Base-by-base conservation (phyloP, 2,113 vertebrate species). In the Poeciliopsis prolifica region DNA sequence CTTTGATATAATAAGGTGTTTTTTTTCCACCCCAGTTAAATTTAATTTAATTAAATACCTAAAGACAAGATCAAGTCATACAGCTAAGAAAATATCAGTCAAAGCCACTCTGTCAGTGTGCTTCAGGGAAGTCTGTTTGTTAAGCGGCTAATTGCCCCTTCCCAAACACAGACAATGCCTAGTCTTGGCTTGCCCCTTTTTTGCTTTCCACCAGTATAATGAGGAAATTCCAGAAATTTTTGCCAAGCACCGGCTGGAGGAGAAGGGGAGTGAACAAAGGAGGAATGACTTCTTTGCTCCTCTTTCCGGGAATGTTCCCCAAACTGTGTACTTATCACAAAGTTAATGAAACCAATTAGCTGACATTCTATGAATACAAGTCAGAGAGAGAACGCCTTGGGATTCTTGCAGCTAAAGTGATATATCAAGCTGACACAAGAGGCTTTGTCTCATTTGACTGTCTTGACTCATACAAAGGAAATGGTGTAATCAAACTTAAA, bases 161-260 rank as follows among this genome's bases (percentile, higher is more conserved):
- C 69, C 42, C 29, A 24, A 73, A 19, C 35, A 69, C 61, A 70
- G 77, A 82, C 71, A 78, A 72, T 74, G 73, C 67, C 26, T 72
- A 79, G 72, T 79, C 76, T 80, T 76, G 78, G 44, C 40, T 64
- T n/a, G 78, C 72, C 79, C 79, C 83, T 28, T 72, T 70, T 29
- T 74, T 76, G 80, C 73, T 68, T 66, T 84, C 78, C 72, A 70
- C 66, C 78, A 82, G 78, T 65, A 77, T 80, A 85, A 86, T 84
- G 83, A 87, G 82, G 86, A 93, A 77, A 93, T 92, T 91, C 88
- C 89, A 88, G 70, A 71, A 85, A 94, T 90, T 91, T 83, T 90
- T 89, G 61, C 77, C 54, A 80, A 64, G 81, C 85, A 78, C 68
- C 68, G 48, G 37, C 73, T 33, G 29, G 75, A 81, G 68, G 68